Percentiles rank a stretch among this genome's conserved stretches.
phyloP scores from a whole-genome alignment of 2,797 vertebrate species.

The Menidia menidia region DNA sequence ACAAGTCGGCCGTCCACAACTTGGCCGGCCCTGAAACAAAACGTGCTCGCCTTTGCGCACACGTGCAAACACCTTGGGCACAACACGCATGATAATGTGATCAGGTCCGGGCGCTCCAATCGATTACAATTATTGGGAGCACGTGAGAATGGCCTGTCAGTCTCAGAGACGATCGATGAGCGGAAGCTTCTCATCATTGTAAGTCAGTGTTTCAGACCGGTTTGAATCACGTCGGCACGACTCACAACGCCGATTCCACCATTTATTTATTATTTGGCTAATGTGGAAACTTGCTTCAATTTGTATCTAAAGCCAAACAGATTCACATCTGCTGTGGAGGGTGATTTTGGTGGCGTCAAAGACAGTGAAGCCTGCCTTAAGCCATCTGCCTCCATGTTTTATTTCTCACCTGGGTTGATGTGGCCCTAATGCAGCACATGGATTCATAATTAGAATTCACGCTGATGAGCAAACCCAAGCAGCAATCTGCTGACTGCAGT shows the following conservation, averaged over 20 bases:
- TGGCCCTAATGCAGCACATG: no score
- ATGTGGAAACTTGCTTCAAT: background rate
- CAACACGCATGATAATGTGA: background rate
- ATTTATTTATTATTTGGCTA: background rate
- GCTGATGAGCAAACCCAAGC: no score
- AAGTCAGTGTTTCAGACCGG: conserved; percentile 1
- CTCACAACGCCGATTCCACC: background rate
- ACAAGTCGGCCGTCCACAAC: conserved; percentile 7
- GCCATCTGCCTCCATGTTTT: background rate
- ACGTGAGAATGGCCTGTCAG: conserved; percentile 48
- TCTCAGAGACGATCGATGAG: conserved; percentile 56
- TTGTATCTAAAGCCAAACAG: background rate
- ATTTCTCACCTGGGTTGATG: background rate
- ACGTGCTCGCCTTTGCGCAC: background rate
- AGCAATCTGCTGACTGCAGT: no score
- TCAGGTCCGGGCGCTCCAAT: conserved; percentile 42
- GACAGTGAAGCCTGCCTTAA: background rate
- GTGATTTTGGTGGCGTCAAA: no score
- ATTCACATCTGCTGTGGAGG: background rate
- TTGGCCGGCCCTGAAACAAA: background rate
- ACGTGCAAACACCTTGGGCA: background rate
- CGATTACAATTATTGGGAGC: conserved; percentile 58
- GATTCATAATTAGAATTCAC: no score
- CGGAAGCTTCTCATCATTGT: conserved; percentile 52
- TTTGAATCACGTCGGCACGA: background rate